Conservation (phyloP, 2,888 invertebrate genomes). For the Eristalinus sepulchralis region DNA sequence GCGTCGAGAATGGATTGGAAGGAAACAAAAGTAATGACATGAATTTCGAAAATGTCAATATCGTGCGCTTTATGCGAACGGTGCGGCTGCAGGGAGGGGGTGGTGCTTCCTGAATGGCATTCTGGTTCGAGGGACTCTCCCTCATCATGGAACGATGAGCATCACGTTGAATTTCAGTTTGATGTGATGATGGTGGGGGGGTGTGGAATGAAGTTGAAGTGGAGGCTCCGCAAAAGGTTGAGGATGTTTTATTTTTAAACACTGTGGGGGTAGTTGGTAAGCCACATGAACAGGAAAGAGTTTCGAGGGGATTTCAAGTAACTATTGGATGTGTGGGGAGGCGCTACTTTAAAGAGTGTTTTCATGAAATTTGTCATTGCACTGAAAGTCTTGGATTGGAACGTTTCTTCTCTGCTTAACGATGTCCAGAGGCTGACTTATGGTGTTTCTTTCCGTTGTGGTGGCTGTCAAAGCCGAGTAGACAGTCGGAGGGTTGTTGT, state of each 20-base stretch:
- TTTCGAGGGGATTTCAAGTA: neutral
- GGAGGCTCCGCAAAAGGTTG: neutral
- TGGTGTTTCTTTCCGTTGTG: too few species aligned
- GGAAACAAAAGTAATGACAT: constrained; percentile 30
- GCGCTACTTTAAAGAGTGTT: too few species aligned
- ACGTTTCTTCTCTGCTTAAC: too few species aligned
- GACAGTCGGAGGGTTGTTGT: too few species aligned
- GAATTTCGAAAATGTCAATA: constrained; percentile 46
- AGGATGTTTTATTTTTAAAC: neutral
- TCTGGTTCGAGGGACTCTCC: neutral
- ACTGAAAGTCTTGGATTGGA: too few species aligned
- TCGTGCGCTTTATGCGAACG: constrained; percentile 4
- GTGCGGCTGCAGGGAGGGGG: neutral
- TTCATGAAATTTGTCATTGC: too few species aligned
- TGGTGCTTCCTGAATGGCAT: neutral
- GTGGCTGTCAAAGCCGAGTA: too few species aligned
- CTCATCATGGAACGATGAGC: neutral
- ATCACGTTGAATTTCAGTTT: neutral
- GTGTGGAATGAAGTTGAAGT: neutral
- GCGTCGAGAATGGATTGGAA: neutral
- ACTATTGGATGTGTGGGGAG: too few species aligned
- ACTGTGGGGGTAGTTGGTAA: neutral
- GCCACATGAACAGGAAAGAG: neutral
- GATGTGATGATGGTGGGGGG: neutral
- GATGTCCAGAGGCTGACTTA: too few species aligned